These are phyloP conservation scores for Rhagonycha lutea DNA, from an alignment of 2,888 invertebrate species.

Conservation along the genomic window DNA sequence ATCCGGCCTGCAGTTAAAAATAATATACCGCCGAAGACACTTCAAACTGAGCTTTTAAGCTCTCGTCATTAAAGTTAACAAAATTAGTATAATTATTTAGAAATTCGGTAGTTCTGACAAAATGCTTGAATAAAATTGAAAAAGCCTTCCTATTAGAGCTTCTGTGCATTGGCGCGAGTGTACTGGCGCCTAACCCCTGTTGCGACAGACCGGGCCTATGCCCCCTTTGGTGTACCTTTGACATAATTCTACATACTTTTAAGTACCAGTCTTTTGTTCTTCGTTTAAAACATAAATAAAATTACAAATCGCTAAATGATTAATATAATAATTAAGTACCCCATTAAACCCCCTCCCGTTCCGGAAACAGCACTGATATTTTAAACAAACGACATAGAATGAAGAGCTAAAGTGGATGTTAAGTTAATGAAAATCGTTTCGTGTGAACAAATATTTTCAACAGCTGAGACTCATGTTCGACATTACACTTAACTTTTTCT, in stretches of 20 bases:
- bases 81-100: neutral
- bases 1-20: conserved; percentile 40
- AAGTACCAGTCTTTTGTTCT: neutral
- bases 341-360: neutral
- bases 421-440: neutral
- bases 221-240: conserved; percentile 34
- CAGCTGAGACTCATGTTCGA: conserved; percentile 2
- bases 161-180: conserved; percentile 35
- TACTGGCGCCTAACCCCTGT: conserved; percentile 39
- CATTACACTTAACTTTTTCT: conserved; percentile 24
- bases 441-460: neutral
- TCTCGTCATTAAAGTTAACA: neutral
- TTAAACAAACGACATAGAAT: neutral
- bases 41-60: neutral
- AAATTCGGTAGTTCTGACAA: neutral
- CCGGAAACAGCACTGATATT: neutral
- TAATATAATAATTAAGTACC: neutral
- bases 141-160: conserved; percentile 27
- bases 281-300: neutral
- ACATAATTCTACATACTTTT: conserved; percentile 26
- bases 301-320: neutral
- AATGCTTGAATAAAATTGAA: conserved; percentile 12
- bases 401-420: neutral
- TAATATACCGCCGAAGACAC: conserved; percentile 13
- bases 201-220: conserved; percentile 35